phyloP scores from a whole-genome alignment of 2,797 vertebrate species.

The Sciurus vulgaris region DNA sequence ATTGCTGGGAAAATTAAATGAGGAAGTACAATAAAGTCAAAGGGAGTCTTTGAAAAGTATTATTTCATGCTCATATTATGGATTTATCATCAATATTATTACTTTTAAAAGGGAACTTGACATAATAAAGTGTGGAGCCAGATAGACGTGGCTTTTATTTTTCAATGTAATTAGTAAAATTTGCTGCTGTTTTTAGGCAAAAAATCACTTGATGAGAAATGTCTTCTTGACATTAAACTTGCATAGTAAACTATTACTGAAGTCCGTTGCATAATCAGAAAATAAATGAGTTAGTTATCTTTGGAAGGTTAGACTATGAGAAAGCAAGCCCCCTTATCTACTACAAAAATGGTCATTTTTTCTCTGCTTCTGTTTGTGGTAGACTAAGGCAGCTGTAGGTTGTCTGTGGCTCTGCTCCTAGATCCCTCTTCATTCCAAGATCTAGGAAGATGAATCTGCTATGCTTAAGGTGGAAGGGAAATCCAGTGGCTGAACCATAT shows the following conservation, averaged over 20 bases:
- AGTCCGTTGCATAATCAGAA: background rate
- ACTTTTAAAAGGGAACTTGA: background rate
- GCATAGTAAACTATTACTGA: background rate
- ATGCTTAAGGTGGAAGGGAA: background rate
- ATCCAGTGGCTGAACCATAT: background rate
- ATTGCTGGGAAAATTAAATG: background rate
- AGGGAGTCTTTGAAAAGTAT: background rate
- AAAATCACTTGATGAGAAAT: background rate
- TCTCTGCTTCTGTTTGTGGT: background rate
- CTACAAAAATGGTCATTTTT: background rate
- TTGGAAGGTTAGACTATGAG: background rate
- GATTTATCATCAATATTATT: background rate
- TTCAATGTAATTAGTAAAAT: slow-evolving; percentile 7
- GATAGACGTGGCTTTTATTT: background rate
- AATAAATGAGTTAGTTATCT: background rate
- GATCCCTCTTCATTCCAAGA: background rate
- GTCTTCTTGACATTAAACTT: background rate
- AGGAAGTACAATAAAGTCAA: background rate
- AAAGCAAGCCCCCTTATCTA: background rate
- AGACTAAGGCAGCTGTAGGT: background rate
- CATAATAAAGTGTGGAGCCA: background rate
- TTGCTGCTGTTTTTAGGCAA: background rate
- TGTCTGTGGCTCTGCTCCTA: background rate
- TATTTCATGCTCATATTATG: background rate
- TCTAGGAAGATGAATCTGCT: background rate